phyloP scores from a whole-genome alignment of 2,888 invertebrate genomes.

The Amphipyra berbera region DNA sequence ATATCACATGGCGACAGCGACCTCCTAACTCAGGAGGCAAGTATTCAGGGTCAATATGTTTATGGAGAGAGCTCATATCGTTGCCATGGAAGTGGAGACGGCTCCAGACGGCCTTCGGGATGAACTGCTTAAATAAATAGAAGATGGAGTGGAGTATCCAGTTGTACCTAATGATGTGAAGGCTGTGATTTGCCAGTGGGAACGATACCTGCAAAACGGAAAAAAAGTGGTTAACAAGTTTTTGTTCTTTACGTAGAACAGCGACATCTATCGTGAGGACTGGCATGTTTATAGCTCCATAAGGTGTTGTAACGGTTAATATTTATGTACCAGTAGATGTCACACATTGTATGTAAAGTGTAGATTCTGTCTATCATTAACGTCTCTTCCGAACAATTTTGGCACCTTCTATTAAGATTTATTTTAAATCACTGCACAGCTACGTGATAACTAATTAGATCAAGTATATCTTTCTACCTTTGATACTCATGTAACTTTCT shows the following conservation, averaged over 20 bases:
- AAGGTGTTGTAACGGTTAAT: neutral
- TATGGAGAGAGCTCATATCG: constrained; percentile 79
- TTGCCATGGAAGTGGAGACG: constrained; percentile 83
- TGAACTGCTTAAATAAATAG: constrained; percentile 93
- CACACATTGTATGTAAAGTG: neutral
- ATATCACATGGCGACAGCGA: constrained; percentile 88
- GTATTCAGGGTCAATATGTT: constrained; percentile 76
- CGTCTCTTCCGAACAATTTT: too few relatives aligned
- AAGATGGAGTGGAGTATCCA: constrained; percentile 94
- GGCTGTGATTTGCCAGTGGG: constrained; percentile 92
- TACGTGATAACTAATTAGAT: too few relatives aligned
- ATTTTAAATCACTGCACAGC: too few relatives aligned
- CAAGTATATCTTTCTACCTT: too few relatives aligned
- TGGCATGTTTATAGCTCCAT: neutral
- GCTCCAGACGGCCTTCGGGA: constrained; percentile 91
- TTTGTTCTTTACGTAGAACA: neutral
- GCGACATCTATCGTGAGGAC: constrained; percentile 25
- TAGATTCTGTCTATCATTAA: too few relatives aligned
- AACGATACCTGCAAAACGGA: constrained; percentile 90
- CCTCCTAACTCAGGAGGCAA: constrained; percentile 83
- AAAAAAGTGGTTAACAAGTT: neutral
- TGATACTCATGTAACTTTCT: too few relatives aligned
- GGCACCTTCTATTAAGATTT: too few relatives aligned
- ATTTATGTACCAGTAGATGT: constrained; percentile 25
- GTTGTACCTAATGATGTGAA: constrained; percentile 94